Base-by-base conservation (phyloP, 1,140 invertebrate genomes). In the Saccostrea glomerata region DNA sequence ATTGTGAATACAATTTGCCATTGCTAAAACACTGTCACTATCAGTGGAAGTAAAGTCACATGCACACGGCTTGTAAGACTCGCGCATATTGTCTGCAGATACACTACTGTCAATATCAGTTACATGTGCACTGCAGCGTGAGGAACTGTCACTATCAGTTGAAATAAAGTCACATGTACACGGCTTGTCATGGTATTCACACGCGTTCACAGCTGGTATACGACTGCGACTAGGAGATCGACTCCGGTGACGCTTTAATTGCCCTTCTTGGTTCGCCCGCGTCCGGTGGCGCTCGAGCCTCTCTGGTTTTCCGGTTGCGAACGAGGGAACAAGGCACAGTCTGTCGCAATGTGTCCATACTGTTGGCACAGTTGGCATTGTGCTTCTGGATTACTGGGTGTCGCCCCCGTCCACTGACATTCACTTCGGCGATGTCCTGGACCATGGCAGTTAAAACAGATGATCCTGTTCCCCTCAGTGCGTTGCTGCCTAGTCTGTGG, bases 201-300 rank as follows among this genome's bases (percentile, higher is more conserved):
- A 56, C 55, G 55, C 6, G 13, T 56, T 56, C 55, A 56, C 55
- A 56, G 55, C 55, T 56, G 55, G 55, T 56, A 7, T 13, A 56
- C 6, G 13, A 56, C 55, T 56, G 55, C 70, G 70, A n/a, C 36
- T 13, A 11, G 13, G 70, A 17, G 70, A 17, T 82, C 23, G 25
- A 82, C n/a, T 82, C 5, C 73, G 73, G 23, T 25, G 58, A 60
- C 73, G 0, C 73, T 82, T 82, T 82, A 82, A 23, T 47, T 82
- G 73, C 73, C 40, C n/a, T 17, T 47, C 30, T 23, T 82, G 25
- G 17, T n/a, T 17, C 30, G 73, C 70, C 70, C 70, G 70, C 70
- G 70, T 47, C 73, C 73, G 58, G 9, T 60, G 25, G 73, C 73
- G 40, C 73, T 1, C 15, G n/a, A 82, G 20, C 73, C 40, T 47